phyloP scores from a whole-genome alignment of 2,113 vertebrate species.

The Scomber scombrus region DNA sequence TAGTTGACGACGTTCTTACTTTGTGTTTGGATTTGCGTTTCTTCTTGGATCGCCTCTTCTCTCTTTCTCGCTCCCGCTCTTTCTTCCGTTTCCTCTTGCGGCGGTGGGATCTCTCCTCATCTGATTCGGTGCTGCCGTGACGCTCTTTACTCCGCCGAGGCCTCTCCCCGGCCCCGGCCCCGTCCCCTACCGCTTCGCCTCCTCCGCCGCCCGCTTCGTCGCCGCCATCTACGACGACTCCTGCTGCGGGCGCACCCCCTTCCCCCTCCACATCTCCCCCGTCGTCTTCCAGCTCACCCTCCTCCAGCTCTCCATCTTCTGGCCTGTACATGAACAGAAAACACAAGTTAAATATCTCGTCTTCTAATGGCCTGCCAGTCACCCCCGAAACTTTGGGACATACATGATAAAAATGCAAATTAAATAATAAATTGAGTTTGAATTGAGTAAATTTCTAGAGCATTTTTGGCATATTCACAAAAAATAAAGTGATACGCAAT shows the following conservation, averaged over 20 bases:
- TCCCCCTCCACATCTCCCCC: conserved; percentile 87
- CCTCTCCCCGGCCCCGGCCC: conserved; percentile 85
- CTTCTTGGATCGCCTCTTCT: conserved; percentile 90
- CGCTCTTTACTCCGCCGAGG: conserved; percentile 82
- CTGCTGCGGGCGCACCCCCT: conserved; percentile 67
- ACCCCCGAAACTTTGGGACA: neutral
- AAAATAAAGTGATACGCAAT: neutral
- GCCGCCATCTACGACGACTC: conserved; percentile 81
- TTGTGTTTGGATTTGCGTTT: conserved; percentile 97
- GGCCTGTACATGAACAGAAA: conserved; percentile 68
- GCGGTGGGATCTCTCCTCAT: conserved; percentile 90
- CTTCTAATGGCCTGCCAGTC: neutral
- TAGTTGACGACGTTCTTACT: conserved; percentile 72
- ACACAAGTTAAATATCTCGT: conserved; percentile 7
- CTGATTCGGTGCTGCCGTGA: conserved; percentile 87
- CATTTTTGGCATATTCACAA: too few species aligned
- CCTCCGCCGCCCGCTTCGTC: conserved; percentile 81
- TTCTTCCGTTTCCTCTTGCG: conserved; percentile 92
- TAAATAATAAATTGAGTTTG: too few species aligned
- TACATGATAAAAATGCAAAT: too few species aligned
- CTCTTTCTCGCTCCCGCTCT: conserved; percentile 91
- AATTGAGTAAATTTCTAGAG: too few species aligned
- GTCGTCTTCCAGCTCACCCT: conserved; percentile 94
- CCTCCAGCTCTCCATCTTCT: conserved; percentile 96
- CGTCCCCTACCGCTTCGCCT: conserved; percentile 67